phyloP scores from a whole-genome alignment of 2,797 vertebrate genomes.

The Dallia pectoralis region DNA sequence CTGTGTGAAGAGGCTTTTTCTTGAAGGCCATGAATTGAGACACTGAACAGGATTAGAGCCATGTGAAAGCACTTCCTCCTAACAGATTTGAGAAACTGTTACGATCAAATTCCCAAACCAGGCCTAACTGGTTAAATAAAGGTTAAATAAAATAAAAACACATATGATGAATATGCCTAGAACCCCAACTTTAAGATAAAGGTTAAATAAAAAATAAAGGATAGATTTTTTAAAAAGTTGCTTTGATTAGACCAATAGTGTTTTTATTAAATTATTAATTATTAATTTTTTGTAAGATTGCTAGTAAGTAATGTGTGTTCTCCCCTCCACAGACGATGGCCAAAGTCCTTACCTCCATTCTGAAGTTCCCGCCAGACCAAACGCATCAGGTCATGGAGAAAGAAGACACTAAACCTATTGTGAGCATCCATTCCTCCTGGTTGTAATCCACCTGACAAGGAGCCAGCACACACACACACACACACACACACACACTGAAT shows the following conservation, averaged over 20 bases:
- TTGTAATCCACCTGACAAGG: background rate
- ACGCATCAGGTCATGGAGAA: constrained; percentile 92
- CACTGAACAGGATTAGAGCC: background rate
- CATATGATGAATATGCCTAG: background rate
- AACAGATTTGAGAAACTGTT: background rate
- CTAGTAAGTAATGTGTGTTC: background rate
- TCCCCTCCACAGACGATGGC: constrained; percentile 87
- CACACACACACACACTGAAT: background rate
- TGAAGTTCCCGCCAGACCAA: constrained; percentile 94
- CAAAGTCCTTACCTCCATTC: constrained; percentile 95
- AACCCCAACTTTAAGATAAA: background rate
- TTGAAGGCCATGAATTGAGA: background rate
- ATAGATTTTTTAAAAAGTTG: background rate
- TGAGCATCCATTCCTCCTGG: constrained; percentile 65
- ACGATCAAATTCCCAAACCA: background rate
- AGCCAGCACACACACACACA: background rate
- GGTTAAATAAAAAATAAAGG: background rate
- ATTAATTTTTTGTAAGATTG: background rate
- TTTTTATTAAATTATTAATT: too few relatives aligned
- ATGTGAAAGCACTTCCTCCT: background rate
- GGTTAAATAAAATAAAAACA: too few relatives aligned
- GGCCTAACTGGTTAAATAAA: too few relatives aligned
- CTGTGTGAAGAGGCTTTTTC: too few relatives aligned
- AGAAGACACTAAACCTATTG: constrained; percentile 86
- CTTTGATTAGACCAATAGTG: background rate